Conservation (phyloP, 2,888 invertebrate species). For the Oscheius sp. region DNA sequence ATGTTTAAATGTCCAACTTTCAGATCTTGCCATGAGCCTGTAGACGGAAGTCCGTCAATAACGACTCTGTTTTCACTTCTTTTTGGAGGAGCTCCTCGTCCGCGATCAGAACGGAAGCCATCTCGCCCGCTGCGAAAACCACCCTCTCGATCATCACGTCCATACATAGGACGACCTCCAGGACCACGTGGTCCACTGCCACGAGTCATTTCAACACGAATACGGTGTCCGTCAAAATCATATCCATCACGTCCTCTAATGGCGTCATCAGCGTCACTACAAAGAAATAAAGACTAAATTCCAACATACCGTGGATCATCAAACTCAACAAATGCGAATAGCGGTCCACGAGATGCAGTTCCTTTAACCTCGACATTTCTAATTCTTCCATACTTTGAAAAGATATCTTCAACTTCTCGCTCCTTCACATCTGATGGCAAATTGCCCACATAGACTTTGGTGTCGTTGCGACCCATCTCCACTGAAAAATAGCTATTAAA, state of each 20-base stretch:
- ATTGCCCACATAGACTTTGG: conserved; percentile 86
- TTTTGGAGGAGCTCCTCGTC: conserved; percentile 40
- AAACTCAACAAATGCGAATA: conserved; percentile 99
- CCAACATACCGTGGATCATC: conserved; percentile 89
- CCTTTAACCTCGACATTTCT: conserved; percentile 97
- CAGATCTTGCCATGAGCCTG: conserved; percentile 93
- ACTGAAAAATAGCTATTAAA: not conserved
- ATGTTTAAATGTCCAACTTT: conserved; percentile 75
- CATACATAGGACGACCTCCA: conserved; percentile 59
- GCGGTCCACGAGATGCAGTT: conserved; percentile 92
- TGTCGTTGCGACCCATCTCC: conserved; percentile 30
- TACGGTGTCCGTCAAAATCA: conserved; percentile 95
- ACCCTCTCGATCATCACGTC: conserved; percentile 71
- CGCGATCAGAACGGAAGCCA: conserved; percentile 71
- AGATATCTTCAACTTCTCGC: conserved; percentile 91
- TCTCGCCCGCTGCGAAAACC: conserved; percentile 70
- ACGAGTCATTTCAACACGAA: conserved; percentile 95
- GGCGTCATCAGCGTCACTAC: conserved; percentile 67
- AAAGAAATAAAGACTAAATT: too few species aligned
- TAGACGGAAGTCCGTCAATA: conserved; percentile 84
- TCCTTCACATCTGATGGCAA: conserved; percentile 96
- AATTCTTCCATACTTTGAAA: conserved; percentile 82
- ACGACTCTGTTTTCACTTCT: conserved; percentile 92
- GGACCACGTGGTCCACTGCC: conserved; percentile 75
- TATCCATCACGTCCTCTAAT: conserved; percentile 84